Base-by-base conservation (phyloP, 2,113 vertebrate genomes). In the Poeciliopsis prolifica region DNA sequence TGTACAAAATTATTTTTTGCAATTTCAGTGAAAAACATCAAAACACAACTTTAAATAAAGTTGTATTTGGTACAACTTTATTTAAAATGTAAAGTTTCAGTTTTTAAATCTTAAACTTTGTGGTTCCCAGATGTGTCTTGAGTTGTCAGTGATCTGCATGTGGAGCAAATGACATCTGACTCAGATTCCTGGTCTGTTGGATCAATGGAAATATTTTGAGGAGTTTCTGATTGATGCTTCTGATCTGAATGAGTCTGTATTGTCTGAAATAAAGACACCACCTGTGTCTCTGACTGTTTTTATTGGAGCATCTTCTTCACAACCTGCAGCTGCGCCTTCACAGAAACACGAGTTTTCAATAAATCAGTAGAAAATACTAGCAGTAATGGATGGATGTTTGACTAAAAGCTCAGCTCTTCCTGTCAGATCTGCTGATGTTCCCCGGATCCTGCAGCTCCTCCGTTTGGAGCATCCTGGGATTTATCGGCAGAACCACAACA, bases 301-400 rank as follows among this genome's bases (percentile, higher is more conserved):
- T 67, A 48, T 78, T 17, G 14, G 5, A 72, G 35, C 63, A 33
- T 66, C 68, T 7, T 61, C 65, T 2, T 60, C 14, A 51, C 44
- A 48, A 48, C 22, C 42, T 61, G 65, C 40, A 17, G 44, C 30
- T 22, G 26, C 37, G 0, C 22, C 51, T 24, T 58, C 54, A 62
- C n/a, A 68, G 42, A 31, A 68, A 22, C 28, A 70, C 60, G 28
- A 28, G 26, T 22, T 40, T 77, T 48, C 7, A 60, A n/a, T 44
- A 44, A 48, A 26, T 31, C 64, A 48, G 37, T 72, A 77, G 51
- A 82, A 71, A 74, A 79, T 6, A 72, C 67, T 71, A 22, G 75
- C 70, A 37, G 24, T 31, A 19, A 29, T 79, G 83, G 81, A 88
- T 70, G 74, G 81, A 37, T 63, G 71, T 51, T 29, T 67, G 58